Conservation (phyloP, 2,113 vertebrate species). For the Forbesichthys agassizii region DNA sequence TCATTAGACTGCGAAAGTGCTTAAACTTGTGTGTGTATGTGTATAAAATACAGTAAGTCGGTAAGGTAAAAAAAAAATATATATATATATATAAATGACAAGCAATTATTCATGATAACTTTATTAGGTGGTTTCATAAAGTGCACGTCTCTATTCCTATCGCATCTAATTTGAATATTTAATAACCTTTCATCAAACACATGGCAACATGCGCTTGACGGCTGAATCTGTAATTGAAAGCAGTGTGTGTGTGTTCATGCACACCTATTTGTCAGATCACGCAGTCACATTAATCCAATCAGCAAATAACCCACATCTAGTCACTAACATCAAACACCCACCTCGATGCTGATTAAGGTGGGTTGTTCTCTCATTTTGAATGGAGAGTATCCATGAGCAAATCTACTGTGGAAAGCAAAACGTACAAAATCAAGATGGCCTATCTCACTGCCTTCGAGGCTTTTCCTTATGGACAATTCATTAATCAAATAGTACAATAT, state of each 20-base stretch:
- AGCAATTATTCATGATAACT: slow-evolving; percentile 10
- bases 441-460: too few species aligned
- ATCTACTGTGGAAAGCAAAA: too few species aligned
- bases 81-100: not conserved
- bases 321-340: too few species aligned
- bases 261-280: not conserved
- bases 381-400: too few species aligned
- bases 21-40: not conserved
- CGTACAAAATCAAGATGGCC: too few species aligned
- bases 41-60: not conserved
- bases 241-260: not conserved
- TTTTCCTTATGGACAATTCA: too few species aligned
- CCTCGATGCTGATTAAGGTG: too few species aligned
- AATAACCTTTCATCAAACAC: not conserved
- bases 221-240: not conserved
- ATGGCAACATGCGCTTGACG: not conserved
- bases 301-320: too few species aligned
- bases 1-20: too few species aligned
- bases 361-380: too few species aligned
- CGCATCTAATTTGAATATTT: slow-evolving; percentile 17
- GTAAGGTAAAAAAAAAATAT: not conserved
- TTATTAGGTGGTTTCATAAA: slow-evolving; percentile 33
- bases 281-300: too few species aligned
- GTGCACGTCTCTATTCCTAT: not conserved
- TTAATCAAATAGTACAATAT: too few species aligned